Evolutionary conservation across 2,888 invertebrate genomes (phyloP).

Genomic region (Cyrtodaria siliqua): DNA sequence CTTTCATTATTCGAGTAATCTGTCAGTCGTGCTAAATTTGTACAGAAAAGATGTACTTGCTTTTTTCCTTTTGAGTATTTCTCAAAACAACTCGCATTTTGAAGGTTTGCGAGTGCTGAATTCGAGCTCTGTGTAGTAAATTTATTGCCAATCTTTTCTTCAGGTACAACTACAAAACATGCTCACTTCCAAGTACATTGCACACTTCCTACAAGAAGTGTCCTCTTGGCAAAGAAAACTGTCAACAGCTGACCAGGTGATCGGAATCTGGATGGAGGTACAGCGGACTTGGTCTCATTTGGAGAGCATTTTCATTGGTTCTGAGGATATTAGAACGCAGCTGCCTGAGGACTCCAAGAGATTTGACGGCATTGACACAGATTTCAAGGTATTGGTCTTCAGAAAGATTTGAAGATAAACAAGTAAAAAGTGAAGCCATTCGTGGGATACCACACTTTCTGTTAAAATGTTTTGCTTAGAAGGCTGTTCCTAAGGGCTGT

Average conservation of each 20-base stretch:
- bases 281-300: conserved; percentile 98
- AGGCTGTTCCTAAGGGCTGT: too few species aligned
- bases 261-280: conserved; percentile 92
- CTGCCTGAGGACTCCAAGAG: conserved; percentile 96
- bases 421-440: too few species aligned
- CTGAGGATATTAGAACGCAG: conserved; percentile 97
- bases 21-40: too few species aligned
- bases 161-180: conserved; percentile 97
- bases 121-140: too few species aligned
- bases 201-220: conserved; percentile 97
- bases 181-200: conserved; percentile 98
- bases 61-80: too few species aligned
- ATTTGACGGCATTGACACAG: conserved; percentile 95
- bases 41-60: too few species aligned
- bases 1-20: too few species aligned
- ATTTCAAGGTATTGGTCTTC: conserved; percentile 95
- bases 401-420: too few species aligned
- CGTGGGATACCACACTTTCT: neutral
- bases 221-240: conserved; percentile 97
- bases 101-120: too few species aligned
- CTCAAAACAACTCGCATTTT: too few species aligned
- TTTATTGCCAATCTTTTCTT: neutral
- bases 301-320: conserved; percentile 99
- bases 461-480: neutral
- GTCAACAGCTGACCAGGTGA: conserved; percentile 95